Evolutionary conservation across 2,888 invertebrate species (phyloP), one percentile per base, ranked within the genome.

Genomic region (Caenorhabditis panamensis): DNA sequence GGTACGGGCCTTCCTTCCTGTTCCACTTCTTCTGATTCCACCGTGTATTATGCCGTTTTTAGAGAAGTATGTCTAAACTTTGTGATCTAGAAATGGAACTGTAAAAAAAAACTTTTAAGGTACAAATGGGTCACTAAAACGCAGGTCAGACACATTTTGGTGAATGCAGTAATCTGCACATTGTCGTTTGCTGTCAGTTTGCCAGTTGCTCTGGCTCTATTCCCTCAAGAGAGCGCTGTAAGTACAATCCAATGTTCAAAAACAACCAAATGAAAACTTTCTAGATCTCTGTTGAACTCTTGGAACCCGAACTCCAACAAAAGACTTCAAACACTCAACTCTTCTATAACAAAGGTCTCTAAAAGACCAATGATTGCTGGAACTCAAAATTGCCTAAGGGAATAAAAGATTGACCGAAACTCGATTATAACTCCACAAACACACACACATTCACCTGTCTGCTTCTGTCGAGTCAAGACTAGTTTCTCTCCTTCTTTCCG

Each of bases 191-290:
- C 91, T 3, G 84, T 91, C 58, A 92, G 92, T 22, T 88, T 93
- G 24, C 93, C 93, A 13, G 89, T 92, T 0, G 92, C 92, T 9
- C 91, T 93, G 36, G 92, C 92, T 0, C 82, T 93, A 11, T 93
- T 93, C 85, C 93, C 93, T 24, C 93, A 93, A 80, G 89, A 90
- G 58, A 86, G 88, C 28, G 71, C 79, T 9, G 87, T 89, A 62
- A 71, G 82, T 75, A 28, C 22, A 24, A 5, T 20, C 41, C 13
- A 6, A 16, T 20, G n/a, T 9, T 22, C 18, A 20, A 36, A 1
- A 8, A 36, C 4, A n/a, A 4, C 36, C n/a, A 36, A 2, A 11
- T 26, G 22, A 44, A 6, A 3, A 16, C 16, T 66, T 73, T 82
- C 31, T 72, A 85, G 85, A 83, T 85, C 11, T 58, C 82, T 4